Conservation (phyloP, 2,888 invertebrate genomes). For the Itoplectis maculator region DNA sequence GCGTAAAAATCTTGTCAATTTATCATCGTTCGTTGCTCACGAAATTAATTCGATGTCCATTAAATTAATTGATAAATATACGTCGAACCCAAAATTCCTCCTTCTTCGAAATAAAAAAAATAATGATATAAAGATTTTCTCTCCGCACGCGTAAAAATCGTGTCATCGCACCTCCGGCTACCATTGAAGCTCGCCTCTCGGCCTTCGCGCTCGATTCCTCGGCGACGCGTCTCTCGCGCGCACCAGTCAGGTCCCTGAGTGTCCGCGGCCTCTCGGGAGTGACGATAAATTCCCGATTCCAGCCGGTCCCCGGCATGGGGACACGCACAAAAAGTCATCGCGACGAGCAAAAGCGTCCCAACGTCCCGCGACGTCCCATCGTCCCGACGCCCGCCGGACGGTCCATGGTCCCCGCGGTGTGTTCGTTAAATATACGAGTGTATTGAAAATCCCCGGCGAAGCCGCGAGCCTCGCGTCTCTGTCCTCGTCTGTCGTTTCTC, state of each 20-base stretch:
- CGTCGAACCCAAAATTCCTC: too few relatives aligned
- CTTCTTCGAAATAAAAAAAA: not conserved
- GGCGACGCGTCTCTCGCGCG: conserved; percentile 31
- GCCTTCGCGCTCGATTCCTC: conserved; percentile 8
- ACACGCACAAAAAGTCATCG: conserved; percentile 65
- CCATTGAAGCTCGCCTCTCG: too few relatives aligned
- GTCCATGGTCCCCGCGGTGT: conserved; percentile 66
- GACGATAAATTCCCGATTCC: conserved; percentile 79
- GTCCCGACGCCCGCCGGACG: not conserved
- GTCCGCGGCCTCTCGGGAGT: conserved; percentile 63
- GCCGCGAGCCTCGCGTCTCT: conserved; percentile 44
- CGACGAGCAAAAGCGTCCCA: too few relatives aligned
- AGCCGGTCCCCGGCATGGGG: conserved; percentile 69
- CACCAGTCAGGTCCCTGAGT: conserved; percentile 29
- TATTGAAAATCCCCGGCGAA: conserved; percentile 81
- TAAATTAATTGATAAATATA: too few relatives aligned
- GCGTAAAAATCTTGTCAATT: too few relatives aligned
- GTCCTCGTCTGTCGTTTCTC: conserved; percentile 60
- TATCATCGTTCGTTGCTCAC: too few relatives aligned
- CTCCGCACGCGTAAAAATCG: conserved; percentile 6
- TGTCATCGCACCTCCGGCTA: conserved; percentile 11
- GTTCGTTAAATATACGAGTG: conserved; percentile 83
- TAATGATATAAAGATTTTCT: not conserved
- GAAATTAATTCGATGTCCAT: too few relatives aligned
- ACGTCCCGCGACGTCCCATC: not conserved